Evolutionary conservation across 2,888 invertebrate species (phyloP).

Genomic region (Panopea generosa): DNA sequence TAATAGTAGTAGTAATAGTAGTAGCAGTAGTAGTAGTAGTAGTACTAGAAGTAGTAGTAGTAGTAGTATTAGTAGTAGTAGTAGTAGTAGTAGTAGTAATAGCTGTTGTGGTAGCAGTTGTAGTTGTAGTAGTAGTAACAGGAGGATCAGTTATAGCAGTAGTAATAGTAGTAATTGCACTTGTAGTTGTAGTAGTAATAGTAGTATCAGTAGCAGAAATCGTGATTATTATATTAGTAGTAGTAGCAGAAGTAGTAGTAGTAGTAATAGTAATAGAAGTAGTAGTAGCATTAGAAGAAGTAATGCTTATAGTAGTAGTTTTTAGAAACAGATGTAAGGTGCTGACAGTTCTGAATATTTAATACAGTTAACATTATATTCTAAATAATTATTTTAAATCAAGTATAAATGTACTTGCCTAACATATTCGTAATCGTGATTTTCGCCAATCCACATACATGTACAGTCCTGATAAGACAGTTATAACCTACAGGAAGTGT

Average conservation of each 20-base stretch:
- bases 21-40: constrained; percentile 20
- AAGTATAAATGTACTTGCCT: too few species aligned
- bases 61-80: constrained; percentile 14
- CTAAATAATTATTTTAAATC: too few species aligned
- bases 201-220: constrained; percentile 16
- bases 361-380: too few species aligned
- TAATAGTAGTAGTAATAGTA: constrained; percentile 19
- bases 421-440: too few species aligned
- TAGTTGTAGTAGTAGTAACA: constrained; percentile 17
- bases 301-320: constrained; percentile 11
- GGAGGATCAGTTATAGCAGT: constrained; percentile 9
- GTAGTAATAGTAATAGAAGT: constrained; percentile 19
- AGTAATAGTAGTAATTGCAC: constrained; percentile 13
- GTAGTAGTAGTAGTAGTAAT: constrained; percentile 19
- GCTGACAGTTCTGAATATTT: too few species aligned
- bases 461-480: too few species aligned
- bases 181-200: constrained; percentile 11
- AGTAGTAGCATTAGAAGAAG: constrained; percentile 14
- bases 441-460: too few species aligned
- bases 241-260: constrained; percentile 9
- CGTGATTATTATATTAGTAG: constrained; percentile 13
- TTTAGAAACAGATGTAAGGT: too few species aligned
- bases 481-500: too few species aligned
- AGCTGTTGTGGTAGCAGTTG: constrained; percentile 5
- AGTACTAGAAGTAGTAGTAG: constrained; percentile 14